These are phyloP conservation scores for Ypsolopha sequella DNA, from an alignment of 2,888 invertebrate species.

Conservation along the genomic window DNA sequence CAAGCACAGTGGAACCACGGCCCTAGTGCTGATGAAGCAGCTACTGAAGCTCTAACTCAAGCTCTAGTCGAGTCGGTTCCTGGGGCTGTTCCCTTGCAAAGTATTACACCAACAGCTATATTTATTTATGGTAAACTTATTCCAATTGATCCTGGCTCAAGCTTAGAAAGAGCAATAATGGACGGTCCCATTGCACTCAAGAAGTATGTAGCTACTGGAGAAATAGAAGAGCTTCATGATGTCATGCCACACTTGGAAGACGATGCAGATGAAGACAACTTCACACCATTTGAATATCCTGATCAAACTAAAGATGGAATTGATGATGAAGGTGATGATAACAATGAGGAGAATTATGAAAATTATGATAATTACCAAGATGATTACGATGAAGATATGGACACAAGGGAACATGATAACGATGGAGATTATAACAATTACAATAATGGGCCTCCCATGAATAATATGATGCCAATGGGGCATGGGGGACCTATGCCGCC, in stretches of 20 bases:
- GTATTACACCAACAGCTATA: conserved; percentile 84
- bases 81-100: conserved; percentile 81
- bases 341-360: conserved; percentile 25
- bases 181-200: conserved; percentile 84
- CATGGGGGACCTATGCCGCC: conserved; percentile 5
- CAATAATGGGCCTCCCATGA: conserved; percentile 32
- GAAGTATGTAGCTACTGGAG: conserved; percentile 83
- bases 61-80: conserved; percentile 81
- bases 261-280: conserved; percentile 64
- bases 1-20: conserved; percentile 97
- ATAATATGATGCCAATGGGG: conserved; percentile 7
- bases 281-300: conserved; percentile 58
- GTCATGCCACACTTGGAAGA: conserved; percentile 79
- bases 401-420: conserved; percentile 46
- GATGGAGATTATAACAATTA: conserved; percentile 43
- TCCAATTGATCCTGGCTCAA: conserved; percentile 82
- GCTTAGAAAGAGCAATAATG: conserved; percentile 80
- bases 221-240: conserved; percentile 84
- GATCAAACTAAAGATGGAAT: conserved; percentile 22
- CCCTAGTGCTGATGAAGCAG: conserved; percentile 61
- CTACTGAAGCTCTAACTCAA: conserved; percentile 76
- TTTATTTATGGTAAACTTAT: conserved; percentile 88
- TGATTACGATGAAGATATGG: conserved; percentile 52
- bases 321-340: conserved; percentile 26
- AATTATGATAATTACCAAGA: conserved; percentile 47